phyloP scores from a whole-genome alignment of 2,888 invertebrate species.

The Argyra leucocephala region DNA sequence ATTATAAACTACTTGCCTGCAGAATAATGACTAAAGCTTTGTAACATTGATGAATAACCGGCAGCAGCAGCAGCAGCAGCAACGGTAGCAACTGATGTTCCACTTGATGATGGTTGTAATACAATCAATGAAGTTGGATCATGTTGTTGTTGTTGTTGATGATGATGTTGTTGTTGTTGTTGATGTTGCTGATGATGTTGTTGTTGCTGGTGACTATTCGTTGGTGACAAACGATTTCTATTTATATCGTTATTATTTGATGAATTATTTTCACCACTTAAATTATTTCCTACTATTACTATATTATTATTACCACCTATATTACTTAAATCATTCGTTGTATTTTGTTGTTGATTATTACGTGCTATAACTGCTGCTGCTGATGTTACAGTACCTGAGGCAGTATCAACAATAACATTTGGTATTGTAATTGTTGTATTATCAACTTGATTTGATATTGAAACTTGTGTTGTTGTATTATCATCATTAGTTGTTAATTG shows the following conservation, averaged over 20 bases:
- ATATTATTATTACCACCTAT: neutral
- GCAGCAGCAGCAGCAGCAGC: slow-evolving; percentile 30
- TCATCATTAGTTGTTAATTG: slow-evolving; percentile 3
- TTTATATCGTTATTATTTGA: neutral
- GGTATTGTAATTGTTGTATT: neutral
- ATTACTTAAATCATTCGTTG: neutral
- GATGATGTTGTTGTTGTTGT: slow-evolving; percentile 31
- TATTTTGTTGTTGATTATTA: slow-evolving; percentile 9
- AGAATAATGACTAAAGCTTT: slow-evolving; percentile 60
- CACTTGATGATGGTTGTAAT: slow-evolving; percentile 47
- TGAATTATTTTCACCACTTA: too few species aligned
- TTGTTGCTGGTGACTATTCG: slow-evolving; percentile 24
- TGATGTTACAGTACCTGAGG: slow-evolving; percentile 20
- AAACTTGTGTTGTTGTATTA: slow-evolving; percentile 14
- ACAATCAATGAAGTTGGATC: slow-evolving; percentile 42
- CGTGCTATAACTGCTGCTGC: slow-evolving; percentile 13
- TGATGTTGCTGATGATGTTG: slow-evolving; percentile 35
- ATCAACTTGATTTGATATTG: slow-evolving; percentile 13
- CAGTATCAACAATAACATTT: neutral
- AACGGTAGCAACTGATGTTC: slow-evolving; percentile 13
- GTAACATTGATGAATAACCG: slow-evolving; percentile 54
- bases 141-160: slow-evolving; percentile 17
- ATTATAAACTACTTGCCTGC: slow-evolving; percentile 49
- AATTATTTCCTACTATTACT: neutral
- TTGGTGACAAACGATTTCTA: neutral